A percentile compares a stretch with the other conserved stretches of the same genome.
phyloP scores from a whole-genome alignment of 2,888 invertebrate species.

The Allophyes oxyacanthae region DNA sequence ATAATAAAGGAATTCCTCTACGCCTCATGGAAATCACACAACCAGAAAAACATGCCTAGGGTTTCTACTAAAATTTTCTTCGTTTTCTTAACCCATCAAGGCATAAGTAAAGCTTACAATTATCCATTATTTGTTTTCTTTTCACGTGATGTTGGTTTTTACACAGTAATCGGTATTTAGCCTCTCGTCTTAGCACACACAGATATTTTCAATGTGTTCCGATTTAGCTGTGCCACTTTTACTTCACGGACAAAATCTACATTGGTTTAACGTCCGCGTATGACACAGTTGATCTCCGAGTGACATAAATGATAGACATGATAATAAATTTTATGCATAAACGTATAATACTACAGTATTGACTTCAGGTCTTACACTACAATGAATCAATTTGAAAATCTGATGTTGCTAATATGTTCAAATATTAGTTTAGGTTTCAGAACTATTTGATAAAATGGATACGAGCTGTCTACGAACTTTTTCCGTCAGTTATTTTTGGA shows the following conservation, averaged over 20 bases:
- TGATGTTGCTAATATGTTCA: not conserved
- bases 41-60: not conserved
- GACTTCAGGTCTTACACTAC: not conserved
- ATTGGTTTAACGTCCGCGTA: conserved; percentile 13
- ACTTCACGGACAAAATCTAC: conserved; percentile 26
- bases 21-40: not conserved
- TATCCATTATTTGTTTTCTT: not conserved
- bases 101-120: not conserved
- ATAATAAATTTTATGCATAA: conserved; percentile 24
- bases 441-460: not conserved
- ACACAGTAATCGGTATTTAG: conserved; percentile 5
- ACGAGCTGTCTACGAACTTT: no score
- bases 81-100: not conserved
- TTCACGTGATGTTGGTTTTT: conserved; percentile 9
- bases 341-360: conserved; percentile 9
- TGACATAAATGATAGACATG: conserved; percentile 5
- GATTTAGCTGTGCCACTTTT: conserved; percentile 51
- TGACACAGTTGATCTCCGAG: conserved; percentile 25
- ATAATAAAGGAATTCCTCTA: not conserved
- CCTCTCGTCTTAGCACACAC: conserved; percentile 3
- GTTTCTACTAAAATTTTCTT: not conserved
- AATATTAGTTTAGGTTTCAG: not conserved
- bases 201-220: conserved; percentile 44
- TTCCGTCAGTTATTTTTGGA: no score
- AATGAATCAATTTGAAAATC: not conserved